Conservation (phyloP, 92 coral and sea anemone species). For the Zoanthus sociatus region DNA sequence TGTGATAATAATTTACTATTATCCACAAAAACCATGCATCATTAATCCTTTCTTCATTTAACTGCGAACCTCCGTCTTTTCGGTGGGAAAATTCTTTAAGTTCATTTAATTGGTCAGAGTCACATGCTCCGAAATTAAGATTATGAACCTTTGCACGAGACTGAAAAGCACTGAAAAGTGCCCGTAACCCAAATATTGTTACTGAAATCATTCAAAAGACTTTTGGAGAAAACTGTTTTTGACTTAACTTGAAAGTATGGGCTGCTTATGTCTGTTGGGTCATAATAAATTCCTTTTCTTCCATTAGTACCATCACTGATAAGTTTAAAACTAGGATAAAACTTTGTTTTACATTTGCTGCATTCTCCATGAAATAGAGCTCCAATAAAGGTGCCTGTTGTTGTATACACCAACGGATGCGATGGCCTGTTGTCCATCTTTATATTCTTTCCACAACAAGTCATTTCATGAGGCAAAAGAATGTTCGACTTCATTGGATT, state of each 20-base stretch:
- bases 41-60: constrained; percentile 76
- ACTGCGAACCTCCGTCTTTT: constrained; percentile 64
- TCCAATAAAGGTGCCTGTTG: constrained; percentile 70
- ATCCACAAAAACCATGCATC: constrained; percentile 76
- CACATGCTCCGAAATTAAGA: constrained; percentile 59
- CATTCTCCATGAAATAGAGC: constrained; percentile 85
- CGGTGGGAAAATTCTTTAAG: constrained; percentile 68
- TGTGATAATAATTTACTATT: constrained; percentile 45
- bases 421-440: constrained; percentile 77
- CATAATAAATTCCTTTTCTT: constrained; percentile 54
- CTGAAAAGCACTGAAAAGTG: constrained; percentile 69
- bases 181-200: constrained; percentile 79
- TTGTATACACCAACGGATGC: constrained; percentile 72
- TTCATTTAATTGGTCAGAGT: constrained; percentile 54
- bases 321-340: constrained; percentile 67
- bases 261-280: constrained; percentile 42
- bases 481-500: constrained; percentile 50
- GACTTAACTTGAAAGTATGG: constrained; percentile 76
- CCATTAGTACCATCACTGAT: constrained; percentile 9
- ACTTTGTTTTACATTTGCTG: constrained; percentile 60
- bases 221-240: constrained; percentile 71
- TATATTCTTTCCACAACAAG: constrained; percentile 67
- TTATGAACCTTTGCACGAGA: constrained; percentile 83
- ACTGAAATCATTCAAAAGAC: constrained; percentile 62
- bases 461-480: constrained; percentile 30